These are phyloP conservation scores for Drosophila parvula DNA, from an alignment of 1,140 invertebrate species.

Conservation along the genomic window DNA sequence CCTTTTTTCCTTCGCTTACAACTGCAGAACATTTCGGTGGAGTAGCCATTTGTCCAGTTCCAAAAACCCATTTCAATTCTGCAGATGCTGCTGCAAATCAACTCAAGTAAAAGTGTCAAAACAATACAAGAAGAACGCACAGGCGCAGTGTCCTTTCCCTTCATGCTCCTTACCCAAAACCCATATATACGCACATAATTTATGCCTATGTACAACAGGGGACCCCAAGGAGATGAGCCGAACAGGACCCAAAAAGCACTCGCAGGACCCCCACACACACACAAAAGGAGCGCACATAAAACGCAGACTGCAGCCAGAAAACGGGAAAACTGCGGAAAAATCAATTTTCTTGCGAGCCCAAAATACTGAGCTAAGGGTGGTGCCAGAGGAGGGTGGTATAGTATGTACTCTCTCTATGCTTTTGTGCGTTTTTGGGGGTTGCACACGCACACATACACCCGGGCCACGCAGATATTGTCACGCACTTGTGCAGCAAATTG, in stretches of 20 bases:
- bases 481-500: constrained; percentile 79
- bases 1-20: neutral
- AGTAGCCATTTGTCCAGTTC: constrained; percentile 7
- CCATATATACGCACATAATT: constrained; percentile 64
- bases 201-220: constrained; percentile 65
- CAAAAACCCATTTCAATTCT: constrained; percentile 13
- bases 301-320: constrained; percentile 71
- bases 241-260: constrained; percentile 32
- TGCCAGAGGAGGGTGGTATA: neutral
- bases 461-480: constrained; percentile 36
- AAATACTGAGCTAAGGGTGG: constrained; percentile 28
- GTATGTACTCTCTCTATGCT: constrained; percentile 34
- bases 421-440: constrained; percentile 64
- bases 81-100: constrained; percentile 69
- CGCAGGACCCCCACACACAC: constrained; percentile 24
- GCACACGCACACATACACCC: constrained; percentile 52
- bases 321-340: constrained; percentile 74
- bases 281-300: constrained; percentile 61
- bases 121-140: constrained; percentile 68
- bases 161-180: neutral
- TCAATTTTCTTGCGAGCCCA: constrained; percentile 78
- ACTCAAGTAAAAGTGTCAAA: constrained; percentile 76
- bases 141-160: constrained; percentile 42
- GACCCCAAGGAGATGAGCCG: constrained; percentile 24
- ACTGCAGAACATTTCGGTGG: neutral